Evolutionary conservation across 2,797 vertebrate species (phyloP), one percentile per base, ranked within the genome.

Genomic region (Thunnus albacares): DNA sequence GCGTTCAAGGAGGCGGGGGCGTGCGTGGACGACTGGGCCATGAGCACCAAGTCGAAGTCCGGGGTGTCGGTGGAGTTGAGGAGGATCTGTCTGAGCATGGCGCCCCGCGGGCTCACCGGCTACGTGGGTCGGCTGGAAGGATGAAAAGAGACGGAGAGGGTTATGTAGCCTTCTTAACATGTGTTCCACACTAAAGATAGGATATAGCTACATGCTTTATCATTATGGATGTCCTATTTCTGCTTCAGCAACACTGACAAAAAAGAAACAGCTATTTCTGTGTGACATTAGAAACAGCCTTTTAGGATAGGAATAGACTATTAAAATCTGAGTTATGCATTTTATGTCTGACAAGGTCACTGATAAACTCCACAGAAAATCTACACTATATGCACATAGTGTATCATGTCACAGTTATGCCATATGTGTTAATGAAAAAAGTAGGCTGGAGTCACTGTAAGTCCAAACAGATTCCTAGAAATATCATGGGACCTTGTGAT

Each of bases 61-160:
- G 96, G 94, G 63, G 93, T 92, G 80, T 95, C 92, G 71, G 97
- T 99, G 84, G 98, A 96, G 94, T 99, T 99, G 80, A 98, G 92
- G 72, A 98, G 90, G 81, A 97, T 94, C 93, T 97, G 97, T 58
- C 97, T 96, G 85, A 98, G 97, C 98, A 99, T 99, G 95, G 92
- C 92, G 79, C 69, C 61, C 28, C 62, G 78, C 24, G 71, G 74
- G 55, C 71, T 89, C 86, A 67, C 88, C 81, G 83, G 85, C 71
- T 79, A 57, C 64, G 84, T 79, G 49, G 71, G 71, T 81, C 68
- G 57, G 81, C 91, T 92, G 75, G 12, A 66, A n/a, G 38, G 43
- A 12, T 10, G 65, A 26, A 28, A 75, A 80, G 49, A 84, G 47
- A 67, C 0, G 70, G 45, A 71, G 45, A 62, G 17, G 49, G 64